Base-by-base conservation (phyloP, 2,888 invertebrate genomes). In the Cotesia congregata region DNA sequence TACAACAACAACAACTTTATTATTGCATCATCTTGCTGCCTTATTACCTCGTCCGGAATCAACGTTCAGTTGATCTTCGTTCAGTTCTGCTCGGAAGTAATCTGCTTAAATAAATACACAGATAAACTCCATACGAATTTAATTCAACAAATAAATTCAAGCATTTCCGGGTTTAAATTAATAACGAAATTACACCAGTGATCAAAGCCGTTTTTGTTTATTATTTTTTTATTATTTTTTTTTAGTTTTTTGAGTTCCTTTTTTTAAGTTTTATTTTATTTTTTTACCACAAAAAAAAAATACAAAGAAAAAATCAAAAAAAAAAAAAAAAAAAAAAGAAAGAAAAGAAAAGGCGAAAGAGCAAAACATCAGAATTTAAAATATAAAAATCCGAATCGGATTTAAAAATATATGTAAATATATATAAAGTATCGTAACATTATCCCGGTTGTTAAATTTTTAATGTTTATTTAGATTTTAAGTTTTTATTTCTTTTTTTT, bases 381-480 rank as follows among this genome's bases (percentile, higher is more conserved):
- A 62, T 68, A 50, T 78, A 30, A 41, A 73, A 62, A 17, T 17
- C 6, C 62, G 3, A 50, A 12, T 68, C 17, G 17, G 7, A 15
- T 60, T 76, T 30, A 67, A n/a, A 60, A 61, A 71, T 67, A 20
- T 69, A 67, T 69, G 50, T 5, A 78, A 77, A 77, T 72, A 62
- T 79, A 39, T 60, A 59, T 77, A 74, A 77, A 78, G 78, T 75
- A 78, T 74, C 80, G 79, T 70, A 77, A 80, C 72, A 81, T 80
- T 80, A 82, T 83, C 80, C 81, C 83, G 82, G 81, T 84, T 85
- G 83, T 85, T 40, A 59, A 74, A 74, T 82, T 82, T 79, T 81
- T 72, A 76, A 80, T 69, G 68, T 79, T 76, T 74, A 80, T 83
- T 79, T 50, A 50, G 50, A 50, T 50, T 9, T 12, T 50, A 50